phyloP scores from a whole-genome alignment of 30 jellyfish, hydroid and myxozoan species.

The Aurelia sp. region DNA sequence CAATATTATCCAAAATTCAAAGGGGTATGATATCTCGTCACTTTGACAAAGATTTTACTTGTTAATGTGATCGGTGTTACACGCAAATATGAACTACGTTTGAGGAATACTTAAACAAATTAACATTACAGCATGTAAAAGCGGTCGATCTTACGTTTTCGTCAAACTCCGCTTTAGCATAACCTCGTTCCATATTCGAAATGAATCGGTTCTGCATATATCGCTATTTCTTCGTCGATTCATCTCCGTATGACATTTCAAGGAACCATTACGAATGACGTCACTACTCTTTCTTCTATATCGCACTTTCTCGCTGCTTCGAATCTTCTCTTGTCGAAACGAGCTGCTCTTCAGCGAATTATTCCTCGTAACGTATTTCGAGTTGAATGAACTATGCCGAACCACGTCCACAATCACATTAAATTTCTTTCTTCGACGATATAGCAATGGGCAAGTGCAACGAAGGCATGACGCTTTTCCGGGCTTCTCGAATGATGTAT shows the following conservation, averaged over 20 bases:
- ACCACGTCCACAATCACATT: constrained; percentile 70
- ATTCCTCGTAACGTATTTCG: constrained; percentile 38
- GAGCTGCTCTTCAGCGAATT: constrained; percentile 26
- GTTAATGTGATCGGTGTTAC: no score
- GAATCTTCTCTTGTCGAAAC: constrained; percentile 9
- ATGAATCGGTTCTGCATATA: constrained; percentile 18
- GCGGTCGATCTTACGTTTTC: constrained; percentile 13
- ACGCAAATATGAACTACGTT: no score
- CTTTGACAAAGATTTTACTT: no score
- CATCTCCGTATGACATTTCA: constrained; percentile 8
- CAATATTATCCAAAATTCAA: no score
- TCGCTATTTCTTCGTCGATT: constrained; percentile 19
- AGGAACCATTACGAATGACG: constrained; percentile 13
- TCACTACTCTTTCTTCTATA: constrained; percentile 8
- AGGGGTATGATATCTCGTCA: no score
- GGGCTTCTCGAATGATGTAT: constrained; percentile 29
- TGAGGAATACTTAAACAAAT: no score
- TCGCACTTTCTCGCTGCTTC: constrained; percentile 6
- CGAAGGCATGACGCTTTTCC: constrained; percentile 31
- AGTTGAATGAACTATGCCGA: constrained; percentile 37
- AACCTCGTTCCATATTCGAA: constrained; percentile 39
- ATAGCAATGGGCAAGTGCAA: constrained; percentile 59
- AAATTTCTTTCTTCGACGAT: constrained; percentile 51
- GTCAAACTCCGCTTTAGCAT: constrained; percentile 9
- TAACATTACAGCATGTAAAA: no score